Conservation (phyloP, 2,888 invertebrate species). For the Agrotis segetum region DNA sequence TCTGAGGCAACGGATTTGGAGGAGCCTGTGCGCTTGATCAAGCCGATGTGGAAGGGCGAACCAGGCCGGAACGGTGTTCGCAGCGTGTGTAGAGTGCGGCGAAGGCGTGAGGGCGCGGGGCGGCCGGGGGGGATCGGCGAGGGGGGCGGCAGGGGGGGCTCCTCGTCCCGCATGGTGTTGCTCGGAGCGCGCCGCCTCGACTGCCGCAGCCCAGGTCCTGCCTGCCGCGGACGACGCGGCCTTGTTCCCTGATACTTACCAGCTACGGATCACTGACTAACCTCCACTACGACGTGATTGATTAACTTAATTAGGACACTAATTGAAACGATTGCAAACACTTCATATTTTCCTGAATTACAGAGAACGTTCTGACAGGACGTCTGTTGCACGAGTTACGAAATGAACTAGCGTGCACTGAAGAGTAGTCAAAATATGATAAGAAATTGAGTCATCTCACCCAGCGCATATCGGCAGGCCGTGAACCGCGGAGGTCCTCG, state of each 20-base stretch:
- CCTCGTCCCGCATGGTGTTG: conserved; percentile 83
- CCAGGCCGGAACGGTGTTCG: conserved; percentile 89
- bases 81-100: conserved; percentile 87
- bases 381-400: conserved; percentile 39
- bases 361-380: conserved; percentile 29
- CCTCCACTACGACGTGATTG: conserved; percentile 68
- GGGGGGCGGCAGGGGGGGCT: conserved; percentile 77
- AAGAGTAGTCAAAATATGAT: conserved; percentile 45
- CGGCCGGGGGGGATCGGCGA: conserved; percentile 71
- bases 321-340: conserved; percentile 36
- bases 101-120: conserved; percentile 83
- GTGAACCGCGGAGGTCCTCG: conserved; percentile 54
- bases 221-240: conserved; percentile 63
- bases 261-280: conserved; percentile 78
- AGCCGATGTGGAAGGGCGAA: conserved; percentile 89
- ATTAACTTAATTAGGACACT: conserved; percentile 65
- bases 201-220: conserved; percentile 74
- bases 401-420: conserved; percentile 59
- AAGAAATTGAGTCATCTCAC: conserved; percentile 60
- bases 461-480: conserved; percentile 55
- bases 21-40: conserved; percentile 86
- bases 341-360: conserved; percentile 8
- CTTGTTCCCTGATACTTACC: conserved; percentile 78
- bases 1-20: conserved; percentile 87
- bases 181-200: conserved; percentile 76